These are phyloP conservation scores for Ischnura elegans DNA, from an alignment of 2,888 invertebrate genomes.

Conservation along the genomic window DNA sequence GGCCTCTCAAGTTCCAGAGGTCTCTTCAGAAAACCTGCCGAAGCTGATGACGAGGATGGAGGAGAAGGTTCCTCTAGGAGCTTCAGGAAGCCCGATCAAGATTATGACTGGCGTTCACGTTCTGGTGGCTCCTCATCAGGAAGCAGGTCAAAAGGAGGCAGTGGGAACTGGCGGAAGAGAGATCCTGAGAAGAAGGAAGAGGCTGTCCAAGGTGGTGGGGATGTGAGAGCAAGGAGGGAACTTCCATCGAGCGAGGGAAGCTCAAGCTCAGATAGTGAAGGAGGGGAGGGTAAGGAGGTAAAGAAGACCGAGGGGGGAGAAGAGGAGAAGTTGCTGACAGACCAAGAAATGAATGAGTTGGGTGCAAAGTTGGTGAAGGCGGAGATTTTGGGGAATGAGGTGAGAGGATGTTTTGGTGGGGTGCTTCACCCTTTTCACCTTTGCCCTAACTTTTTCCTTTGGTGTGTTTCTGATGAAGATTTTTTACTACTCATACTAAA, in stretches of 20 bases:
- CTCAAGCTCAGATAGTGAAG: slow-evolving; percentile 70
- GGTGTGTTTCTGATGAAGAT: too few relatives aligned
- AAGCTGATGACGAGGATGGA: slow-evolving; percentile 2
- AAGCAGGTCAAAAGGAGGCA: slow-evolving; percentile 68
- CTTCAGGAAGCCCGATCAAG: slow-evolving; percentile 74
- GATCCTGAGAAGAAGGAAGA: neutral
- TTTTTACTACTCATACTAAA: too few relatives aligned
- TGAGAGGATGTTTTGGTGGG: slow-evolving; percentile 73
- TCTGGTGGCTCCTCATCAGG: slow-evolving; percentile 73
- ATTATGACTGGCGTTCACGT: slow-evolving; percentile 70
- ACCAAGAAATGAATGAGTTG: slow-evolving; percentile 93
- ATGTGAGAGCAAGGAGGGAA: neutral
- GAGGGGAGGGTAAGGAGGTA: slow-evolving; percentile 68
- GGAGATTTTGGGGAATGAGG: slow-evolving; percentile 92
- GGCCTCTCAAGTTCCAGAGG: neutral
- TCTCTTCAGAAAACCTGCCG: slow-evolving; percentile 65
- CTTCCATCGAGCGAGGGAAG: slow-evolving; percentile 34
- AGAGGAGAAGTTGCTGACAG: slow-evolving; percentile 79
- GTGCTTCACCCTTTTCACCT: too few relatives aligned
- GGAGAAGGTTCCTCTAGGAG: slow-evolving; percentile 70
- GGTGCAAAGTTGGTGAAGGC: slow-evolving; percentile 96
- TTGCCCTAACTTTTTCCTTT: too few relatives aligned
- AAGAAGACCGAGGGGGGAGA: slow-evolving; percentile 14
- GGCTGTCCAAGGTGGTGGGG: neutral
- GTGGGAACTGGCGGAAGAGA: slow-evolving; percentile 68